Base-by-base conservation (phyloP, 2,113 vertebrate genomes). In the Lagopus leucura region DNA sequence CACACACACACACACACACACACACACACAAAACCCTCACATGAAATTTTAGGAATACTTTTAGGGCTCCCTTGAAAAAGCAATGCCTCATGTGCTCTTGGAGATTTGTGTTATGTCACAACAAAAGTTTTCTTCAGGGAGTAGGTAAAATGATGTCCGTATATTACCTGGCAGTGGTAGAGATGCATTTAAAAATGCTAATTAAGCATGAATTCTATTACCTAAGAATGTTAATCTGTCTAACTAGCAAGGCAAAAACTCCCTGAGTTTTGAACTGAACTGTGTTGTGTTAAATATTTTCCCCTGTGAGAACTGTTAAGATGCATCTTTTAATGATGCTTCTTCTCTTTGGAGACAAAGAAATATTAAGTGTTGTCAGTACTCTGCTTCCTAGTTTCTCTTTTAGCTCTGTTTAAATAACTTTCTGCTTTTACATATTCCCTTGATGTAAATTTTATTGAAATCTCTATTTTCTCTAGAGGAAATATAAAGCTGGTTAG, bases 391-490 rank as follows among this genome's bases (percentile, higher is more conserved):
- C 27, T 42, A 74, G 13, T 72, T 92, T 73, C 28, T 77, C 55
- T 89, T 93, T 84, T 36, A 83, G 65, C 52, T 81, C 45, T 57
- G 2, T 64, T 45, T 69, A 78, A 76, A 47, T 55, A 76, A n/a
- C 43, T 93, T 82, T 47, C 67, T 92, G 36, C 60, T 55, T 87
- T 92, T 88, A 80, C 78, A 70, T 87, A 72, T 85, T 94, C n/a
- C 84, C 74, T 74, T 79, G 84, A 82, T 77, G 64, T 14, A 95
- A 77, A 77, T 85, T 91, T 89, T 93, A 66, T 79, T 91, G 82
- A 93, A 85, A 91, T 87, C 78, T 77, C 81, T 76, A 65, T 93
- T 93, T 91, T 94, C 66, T 83, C 79, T 72, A 57, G 66, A 88
- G 10, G 43, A 85, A 88, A 43, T 8, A 60, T 42, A 76, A 89